phyloP scores from a whole-genome alignment of 1,140 invertebrate species.

The Zaprionus ghesquierei region DNA sequence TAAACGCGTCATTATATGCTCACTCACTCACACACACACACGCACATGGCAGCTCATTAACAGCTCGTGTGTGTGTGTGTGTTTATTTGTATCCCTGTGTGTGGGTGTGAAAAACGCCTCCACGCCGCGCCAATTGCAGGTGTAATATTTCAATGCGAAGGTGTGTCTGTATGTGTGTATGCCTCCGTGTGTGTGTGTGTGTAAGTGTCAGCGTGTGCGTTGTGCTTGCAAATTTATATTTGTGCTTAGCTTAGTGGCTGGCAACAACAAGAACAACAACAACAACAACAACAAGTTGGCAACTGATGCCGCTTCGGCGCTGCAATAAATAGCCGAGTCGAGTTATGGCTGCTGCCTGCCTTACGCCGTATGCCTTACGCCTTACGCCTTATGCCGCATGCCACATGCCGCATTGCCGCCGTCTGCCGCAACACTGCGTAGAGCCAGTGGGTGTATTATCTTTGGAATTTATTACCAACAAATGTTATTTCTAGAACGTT shows the following conservation, averaged over 20 bases:
- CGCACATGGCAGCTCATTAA: conserved; percentile 39
- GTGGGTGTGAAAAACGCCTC: conserved; percentile 47
- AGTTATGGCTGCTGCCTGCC: conserved; percentile 56
- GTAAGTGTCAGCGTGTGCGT: conserved; percentile 11
- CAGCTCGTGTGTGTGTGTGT: conserved; percentile 12
- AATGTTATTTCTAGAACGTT: conserved; percentile 80
- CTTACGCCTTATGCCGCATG: conserved; percentile 4
- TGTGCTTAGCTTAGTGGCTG: conserved; percentile 58
- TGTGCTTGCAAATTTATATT: conserved; percentile 67
- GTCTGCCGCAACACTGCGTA: not conserved
- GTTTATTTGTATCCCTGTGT: conserved; percentile 27
- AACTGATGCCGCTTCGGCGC: conserved; percentile 35
- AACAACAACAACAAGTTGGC: conserved; percentile 27
- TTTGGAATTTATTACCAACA: conserved; percentile 80
- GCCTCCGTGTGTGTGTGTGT: conserved; percentile 5
- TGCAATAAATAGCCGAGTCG: conserved; percentile 66
- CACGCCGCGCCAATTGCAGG: conserved; percentile 67
- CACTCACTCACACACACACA: conserved; percentile 5
- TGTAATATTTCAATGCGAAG: conserved; percentile 71
- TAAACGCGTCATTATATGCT: conserved; percentile 59
- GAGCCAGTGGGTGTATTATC: conserved; percentile 72
- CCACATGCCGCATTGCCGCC: not conserved
- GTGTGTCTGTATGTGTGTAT: not conserved
- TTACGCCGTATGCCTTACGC: not conserved
- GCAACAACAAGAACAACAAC: conserved; percentile 19